Conservation (phyloP, 2,888 invertebrate species). For the Melanostoma scalare region DNA sequence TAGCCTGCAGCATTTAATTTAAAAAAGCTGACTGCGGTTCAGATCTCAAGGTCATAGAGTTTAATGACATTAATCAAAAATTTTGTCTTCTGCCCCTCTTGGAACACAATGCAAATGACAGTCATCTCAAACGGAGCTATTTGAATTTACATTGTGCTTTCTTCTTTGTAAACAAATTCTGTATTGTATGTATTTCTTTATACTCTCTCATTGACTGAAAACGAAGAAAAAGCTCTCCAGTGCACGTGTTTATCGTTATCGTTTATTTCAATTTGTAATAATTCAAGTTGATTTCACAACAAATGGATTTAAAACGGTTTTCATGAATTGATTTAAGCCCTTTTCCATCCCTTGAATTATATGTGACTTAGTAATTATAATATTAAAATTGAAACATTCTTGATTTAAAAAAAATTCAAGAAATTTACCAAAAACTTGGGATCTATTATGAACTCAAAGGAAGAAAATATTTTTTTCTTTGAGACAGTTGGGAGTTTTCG, state of each 20-base stretch:
- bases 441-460: slow-evolving; percentile 1
- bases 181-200: neutral
- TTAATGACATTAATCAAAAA: too few species aligned
- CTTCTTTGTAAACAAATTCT: too few species aligned
- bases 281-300: slow-evolving; percentile 6
- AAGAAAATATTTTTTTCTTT: too few species aligned
- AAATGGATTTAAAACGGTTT: slow-evolving; percentile 78
- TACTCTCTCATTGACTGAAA: neutral
- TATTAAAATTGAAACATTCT: slow-evolving; percentile 33
- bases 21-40: too few species aligned
- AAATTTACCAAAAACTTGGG: slow-evolving; percentile 14
- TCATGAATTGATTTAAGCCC: slow-evolving; percentile 77
- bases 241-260: slow-evolving; percentile 40
- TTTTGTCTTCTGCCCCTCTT: too few species aligned
- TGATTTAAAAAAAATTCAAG: slow-evolving; percentile 35
- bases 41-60: too few species aligned
- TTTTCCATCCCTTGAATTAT: slow-evolving; percentile 49
- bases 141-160: too few species aligned
- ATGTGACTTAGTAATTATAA: neutral
- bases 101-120: too few species aligned
- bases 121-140: too few species aligned
- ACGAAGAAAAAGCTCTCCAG: neutral
- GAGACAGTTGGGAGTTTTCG: too few species aligned
- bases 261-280: neutral
- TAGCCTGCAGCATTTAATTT: too few species aligned